These are phyloP conservation scores for Caenorhabditis becei DNA, from an alignment of 2,888 invertebrate genomes.

Conservation along the genomic window DNA sequence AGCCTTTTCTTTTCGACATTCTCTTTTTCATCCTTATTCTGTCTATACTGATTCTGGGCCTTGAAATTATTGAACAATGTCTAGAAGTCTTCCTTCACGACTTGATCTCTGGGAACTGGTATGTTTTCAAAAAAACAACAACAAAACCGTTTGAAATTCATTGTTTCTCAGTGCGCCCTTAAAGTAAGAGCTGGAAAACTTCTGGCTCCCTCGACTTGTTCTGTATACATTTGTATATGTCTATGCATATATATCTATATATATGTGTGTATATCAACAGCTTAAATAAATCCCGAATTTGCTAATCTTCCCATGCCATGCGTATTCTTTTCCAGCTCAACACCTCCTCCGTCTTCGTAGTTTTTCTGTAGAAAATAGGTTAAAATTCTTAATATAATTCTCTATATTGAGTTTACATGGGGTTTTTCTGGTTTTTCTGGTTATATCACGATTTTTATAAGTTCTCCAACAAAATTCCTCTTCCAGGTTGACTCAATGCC, in stretches of 20 bases:
- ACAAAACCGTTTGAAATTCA: neutral
- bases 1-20: neutral
- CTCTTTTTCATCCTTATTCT: too few relatives aligned
- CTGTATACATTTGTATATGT: slow-evolving; percentile 37
- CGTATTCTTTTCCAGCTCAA: slow-evolving; percentile 43
- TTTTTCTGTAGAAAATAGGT: slow-evolving; percentile 42
- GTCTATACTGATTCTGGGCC: neutral
- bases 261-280: slow-evolving; percentile 49
- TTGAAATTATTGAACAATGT: neutral
- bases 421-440: neutral
- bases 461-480: too few relatives aligned
- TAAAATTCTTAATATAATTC: slow-evolving; percentile 27
- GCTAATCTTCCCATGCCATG: slow-evolving; percentile 50
- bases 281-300: slow-evolving; percentile 60
- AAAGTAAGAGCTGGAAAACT: neutral
- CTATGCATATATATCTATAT: slow-evolving; percentile 27
- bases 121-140: neutral
- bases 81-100: neutral
- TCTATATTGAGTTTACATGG: neutral
- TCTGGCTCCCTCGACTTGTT: slow-evolving; percentile 1
- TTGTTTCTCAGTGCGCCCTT: neutral
- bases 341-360: slow-evolving; percentile 10
- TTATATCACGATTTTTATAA: neutral
- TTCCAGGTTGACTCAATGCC: slow-evolving; percentile 70
- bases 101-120: neutral